Conservation (phyloP, 2,113 vertebrate species). For the Blennius ocellaris region DNA sequence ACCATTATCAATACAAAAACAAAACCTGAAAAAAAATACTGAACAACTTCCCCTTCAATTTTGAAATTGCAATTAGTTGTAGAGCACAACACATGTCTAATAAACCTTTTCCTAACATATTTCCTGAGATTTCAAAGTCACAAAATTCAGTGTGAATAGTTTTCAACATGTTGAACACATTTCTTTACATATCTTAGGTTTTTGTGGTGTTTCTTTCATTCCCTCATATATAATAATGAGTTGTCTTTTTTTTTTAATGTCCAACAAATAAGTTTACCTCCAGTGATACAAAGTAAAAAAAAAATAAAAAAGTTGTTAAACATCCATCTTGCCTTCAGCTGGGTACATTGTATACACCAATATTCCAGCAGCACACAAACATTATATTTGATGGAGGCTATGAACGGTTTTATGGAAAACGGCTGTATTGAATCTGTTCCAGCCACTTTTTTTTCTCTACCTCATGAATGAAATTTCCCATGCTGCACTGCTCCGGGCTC, state of each 20-base stretch:
- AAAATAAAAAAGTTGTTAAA: constrained; percentile 10
- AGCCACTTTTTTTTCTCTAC: constrained; percentile 33
- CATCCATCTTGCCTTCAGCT: constrained; percentile 32
- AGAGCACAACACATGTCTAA: neutral
- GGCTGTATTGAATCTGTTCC: constrained; percentile 75
- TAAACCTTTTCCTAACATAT: neutral
- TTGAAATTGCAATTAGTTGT: no score
- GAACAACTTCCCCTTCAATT: no score
- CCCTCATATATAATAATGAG: neutral
- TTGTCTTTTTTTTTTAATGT: constrained; percentile 4
- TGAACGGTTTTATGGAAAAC: constrained; percentile 77
- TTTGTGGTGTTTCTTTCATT: constrained; percentile 1
- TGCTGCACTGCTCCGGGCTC: constrained; percentile 77
- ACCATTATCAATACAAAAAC: no score
- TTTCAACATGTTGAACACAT: no score
- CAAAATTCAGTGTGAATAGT: no score
- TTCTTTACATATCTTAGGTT: no score
- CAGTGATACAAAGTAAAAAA: neutral
- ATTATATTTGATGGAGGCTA: constrained; percentile 56
- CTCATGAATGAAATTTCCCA: constrained; percentile 82
- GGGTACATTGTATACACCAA: constrained; percentile 16
- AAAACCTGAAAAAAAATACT: no score
- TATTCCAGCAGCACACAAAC: constrained; percentile 50
- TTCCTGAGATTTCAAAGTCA: neutral
- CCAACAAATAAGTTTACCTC: neutral